Percentiles rank a stretch among this genome's conserved stretches.
Conservation (phyloP, 1,140 invertebrate genomes). For the Solenopsis invicta region DNA sequence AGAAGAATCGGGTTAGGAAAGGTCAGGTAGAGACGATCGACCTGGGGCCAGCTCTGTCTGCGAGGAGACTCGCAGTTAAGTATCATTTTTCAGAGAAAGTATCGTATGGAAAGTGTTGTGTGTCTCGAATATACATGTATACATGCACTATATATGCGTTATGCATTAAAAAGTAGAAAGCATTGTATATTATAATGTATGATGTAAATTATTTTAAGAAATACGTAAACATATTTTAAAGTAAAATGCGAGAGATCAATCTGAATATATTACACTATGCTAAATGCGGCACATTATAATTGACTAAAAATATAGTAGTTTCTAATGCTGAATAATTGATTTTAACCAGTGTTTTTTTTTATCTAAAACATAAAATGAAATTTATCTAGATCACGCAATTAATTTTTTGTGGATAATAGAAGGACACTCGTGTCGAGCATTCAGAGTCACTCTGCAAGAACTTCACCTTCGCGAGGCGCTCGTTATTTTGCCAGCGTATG, state of each 20-base stretch:
- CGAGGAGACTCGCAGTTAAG: conserved; percentile 57
- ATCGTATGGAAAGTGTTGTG: conserved; percentile 2
- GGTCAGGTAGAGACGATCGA: conserved; percentile 70
- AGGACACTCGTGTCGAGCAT: conserved; percentile 5
- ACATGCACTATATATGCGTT: not conserved
- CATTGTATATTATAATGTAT: not conserved
- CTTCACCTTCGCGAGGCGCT: conserved; percentile 33
- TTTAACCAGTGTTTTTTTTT: not conserved
- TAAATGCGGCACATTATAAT: not conserved
- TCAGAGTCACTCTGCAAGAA: not conserved
- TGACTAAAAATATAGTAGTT: not conserved
- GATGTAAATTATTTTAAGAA: not conserved
- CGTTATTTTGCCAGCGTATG: conserved; percentile 62
- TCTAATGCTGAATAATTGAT: not conserved
- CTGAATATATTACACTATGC: not conserved
- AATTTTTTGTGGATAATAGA: conserved; percentile 13
- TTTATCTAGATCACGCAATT: not conserved
- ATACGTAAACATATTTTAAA: not conserved
- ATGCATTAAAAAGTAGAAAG: conserved; percentile 14
- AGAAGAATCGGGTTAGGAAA: conserved; percentile 75
- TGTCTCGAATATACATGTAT: not conserved
- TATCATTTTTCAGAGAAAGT: conserved; percentile 31
- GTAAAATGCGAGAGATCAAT: not conserved
- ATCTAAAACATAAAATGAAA: not conserved
- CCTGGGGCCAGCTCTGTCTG: conserved; percentile 49